These are phyloP conservation scores for Polyploca ridens DNA, from an alignment of 2,888 invertebrate species.

Conservation along the genomic window DNA sequence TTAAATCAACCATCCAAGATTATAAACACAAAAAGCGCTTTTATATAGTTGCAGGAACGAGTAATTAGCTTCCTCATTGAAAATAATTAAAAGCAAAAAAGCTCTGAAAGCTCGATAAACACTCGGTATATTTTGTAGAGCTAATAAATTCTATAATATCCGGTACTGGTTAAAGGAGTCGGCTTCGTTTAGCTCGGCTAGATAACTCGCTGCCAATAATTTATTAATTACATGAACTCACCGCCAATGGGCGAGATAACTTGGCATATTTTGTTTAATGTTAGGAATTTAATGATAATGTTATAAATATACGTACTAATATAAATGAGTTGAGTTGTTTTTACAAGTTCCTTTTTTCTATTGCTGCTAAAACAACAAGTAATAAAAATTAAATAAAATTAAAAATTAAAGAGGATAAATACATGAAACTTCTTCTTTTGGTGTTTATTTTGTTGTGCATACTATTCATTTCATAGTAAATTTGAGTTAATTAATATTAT, in stretches of 20 bases:
- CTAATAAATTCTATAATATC: constrained; percentile 53
- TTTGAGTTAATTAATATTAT: no score
- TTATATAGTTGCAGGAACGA: not conserved
- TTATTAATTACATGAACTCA: not conserved
- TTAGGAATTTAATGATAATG: not conserved
- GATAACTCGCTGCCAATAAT: constrained; percentile 9
- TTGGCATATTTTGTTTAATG: not conserved
- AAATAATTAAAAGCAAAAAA: not conserved
- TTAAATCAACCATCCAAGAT: no score
- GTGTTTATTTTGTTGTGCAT: no score
- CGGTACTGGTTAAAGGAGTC: constrained; percentile 38
- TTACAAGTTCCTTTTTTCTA: no score
- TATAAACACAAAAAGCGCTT: not conserved
- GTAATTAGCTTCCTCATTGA: not conserved
- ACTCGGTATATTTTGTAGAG: constrained; percentile 44
- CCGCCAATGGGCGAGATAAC: not conserved
- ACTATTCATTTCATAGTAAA: no score
- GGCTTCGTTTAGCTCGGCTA: constrained; percentile 8
- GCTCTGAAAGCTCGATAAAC: constrained; percentile 35
- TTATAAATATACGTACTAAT: no score
- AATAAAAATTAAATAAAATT: no score
- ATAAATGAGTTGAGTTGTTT: no score
- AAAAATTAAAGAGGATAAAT: no score
- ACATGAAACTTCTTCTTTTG: no score
- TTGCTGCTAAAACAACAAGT: no score